Conservation (phyloP, 2,113 vertebrate species). For the Jaculus jaculus region DNA sequence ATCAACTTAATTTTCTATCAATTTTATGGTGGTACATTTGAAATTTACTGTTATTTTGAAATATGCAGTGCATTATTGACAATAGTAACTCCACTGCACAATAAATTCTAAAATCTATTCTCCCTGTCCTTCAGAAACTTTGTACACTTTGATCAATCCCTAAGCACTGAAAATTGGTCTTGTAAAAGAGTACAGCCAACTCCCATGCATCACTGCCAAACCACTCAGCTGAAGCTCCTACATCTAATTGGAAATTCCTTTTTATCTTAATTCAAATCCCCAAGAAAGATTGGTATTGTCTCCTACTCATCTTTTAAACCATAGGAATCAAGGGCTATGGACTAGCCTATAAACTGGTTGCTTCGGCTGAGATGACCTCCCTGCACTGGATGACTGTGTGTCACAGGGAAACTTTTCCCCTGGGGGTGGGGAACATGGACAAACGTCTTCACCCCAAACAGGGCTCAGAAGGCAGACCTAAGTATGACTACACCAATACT, state of each 20-base stretch:
- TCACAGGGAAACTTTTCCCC: too few species aligned
- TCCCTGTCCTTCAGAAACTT: not conserved
- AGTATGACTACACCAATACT: too few species aligned
- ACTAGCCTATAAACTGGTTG: not conserved
- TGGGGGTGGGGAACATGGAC: too few species aligned
- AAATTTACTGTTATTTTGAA: not conserved
- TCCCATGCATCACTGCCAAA: not conserved
- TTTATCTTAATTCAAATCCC: conserved; percentile 42
- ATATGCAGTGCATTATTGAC: not conserved
- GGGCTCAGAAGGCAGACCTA: too few species aligned
- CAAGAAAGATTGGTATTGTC: not conserved
- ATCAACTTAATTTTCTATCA: not conserved
- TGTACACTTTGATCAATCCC: not conserved
- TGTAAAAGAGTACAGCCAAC: not conserved
- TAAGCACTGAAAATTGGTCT: not conserved
- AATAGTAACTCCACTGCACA: not conserved
- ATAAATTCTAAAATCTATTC: not conserved
- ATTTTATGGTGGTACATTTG: not conserved
- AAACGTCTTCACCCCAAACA: too few species aligned
- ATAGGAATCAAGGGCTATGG: not conserved
- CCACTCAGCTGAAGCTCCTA: not conserved
- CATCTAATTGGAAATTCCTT: conserved; percentile 9
- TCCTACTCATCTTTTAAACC: not conserved
- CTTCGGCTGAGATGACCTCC: not conserved
- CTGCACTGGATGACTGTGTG: not conserved